Conservation (phyloP, 2,113 vertebrate genomes). For the Marmota monax region DNA sequence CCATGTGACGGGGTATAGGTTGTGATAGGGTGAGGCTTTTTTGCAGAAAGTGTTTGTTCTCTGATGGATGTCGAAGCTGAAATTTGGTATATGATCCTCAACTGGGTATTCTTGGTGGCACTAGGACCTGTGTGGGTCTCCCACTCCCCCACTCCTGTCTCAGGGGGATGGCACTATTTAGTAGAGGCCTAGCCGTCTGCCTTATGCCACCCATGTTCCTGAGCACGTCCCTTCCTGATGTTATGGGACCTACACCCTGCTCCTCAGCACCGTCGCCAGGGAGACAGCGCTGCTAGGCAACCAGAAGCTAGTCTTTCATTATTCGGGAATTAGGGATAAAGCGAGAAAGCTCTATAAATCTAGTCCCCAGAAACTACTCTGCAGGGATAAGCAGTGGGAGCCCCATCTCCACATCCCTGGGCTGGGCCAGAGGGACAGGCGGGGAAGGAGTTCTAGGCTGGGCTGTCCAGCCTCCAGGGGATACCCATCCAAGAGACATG, state of each 20-base stretch:
- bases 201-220: not conserved
- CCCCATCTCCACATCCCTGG: not conserved
- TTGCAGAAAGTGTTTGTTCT: not conserved
- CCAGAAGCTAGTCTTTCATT: slow-evolving; percentile 34
- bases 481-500: not conserved
- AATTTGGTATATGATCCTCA: not conserved
- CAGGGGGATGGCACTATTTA: not conserved
- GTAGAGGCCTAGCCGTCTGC: not conserved
- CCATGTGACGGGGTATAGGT: not conserved
- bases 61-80: not conserved
- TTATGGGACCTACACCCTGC: slow-evolving; percentile 1
- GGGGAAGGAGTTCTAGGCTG: not conserved
- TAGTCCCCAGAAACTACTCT: not conserved
- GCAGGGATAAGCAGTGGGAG: not conserved
- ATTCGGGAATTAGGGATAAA: slow-evolving; percentile 42
- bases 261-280: slow-evolving; percentile 15
- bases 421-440: not conserved
- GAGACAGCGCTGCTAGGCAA: slow-evolving; percentile 74
- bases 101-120: not conserved
- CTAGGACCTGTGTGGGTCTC: not conserved
- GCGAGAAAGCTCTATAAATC: not conserved
- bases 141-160: not conserved
- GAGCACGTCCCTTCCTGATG: not conserved
- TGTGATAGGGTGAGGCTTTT: too few species aligned
- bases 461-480: not conserved